Base-by-base conservation (phyloP, 2,888 invertebrate species). In the Brenthis daphne region DNA sequence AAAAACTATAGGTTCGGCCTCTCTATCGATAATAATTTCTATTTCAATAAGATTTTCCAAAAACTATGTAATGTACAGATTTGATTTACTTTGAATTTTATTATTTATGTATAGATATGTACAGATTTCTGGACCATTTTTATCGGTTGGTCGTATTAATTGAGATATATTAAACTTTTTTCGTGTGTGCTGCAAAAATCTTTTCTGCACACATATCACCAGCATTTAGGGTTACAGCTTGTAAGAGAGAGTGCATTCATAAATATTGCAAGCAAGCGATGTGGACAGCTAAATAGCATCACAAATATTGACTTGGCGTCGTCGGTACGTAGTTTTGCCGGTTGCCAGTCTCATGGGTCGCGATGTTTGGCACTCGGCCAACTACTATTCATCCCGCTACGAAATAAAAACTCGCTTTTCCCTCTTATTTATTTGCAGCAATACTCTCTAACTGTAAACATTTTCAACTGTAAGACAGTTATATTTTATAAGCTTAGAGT, bases 261-360 rank as follows among this genome's bases (percentile, higher is more conserved):
- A 71, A 71, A 70, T 68, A 67, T 69, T 68, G 84, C 85, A 85
- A 84, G 57, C 58, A 58, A 55, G 55, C 57, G 24, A 58, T 60
- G 68, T 61, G 47, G 61, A 64, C 58, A 61, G 65, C 43, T 57
- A 65, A 54, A 65, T 56, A 48, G 65, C 54, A 47, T 85, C 85
- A 84, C 88, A 89, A 90, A 90, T 89, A 90, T 88, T 88, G 88
- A 89, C 86, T 88, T 80, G 81, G 85, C 81, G 75, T 73, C 76
- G 80, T 73, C 76, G 80, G 69, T 67, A 61, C 63, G 73, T 60
- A 82, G 80, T 81, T 83, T 78, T 80, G 78, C 75, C 73, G 75
- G 77, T 70, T 64, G 70, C 65, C 75, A 73, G 75, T 74, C 73
- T 71, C 76, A 71, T 65, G 68, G 67, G 72, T 68, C 68, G 75